phyloP scores from a whole-genome alignment of 2,888 invertebrate species.

The Catonia carolina region DNA sequence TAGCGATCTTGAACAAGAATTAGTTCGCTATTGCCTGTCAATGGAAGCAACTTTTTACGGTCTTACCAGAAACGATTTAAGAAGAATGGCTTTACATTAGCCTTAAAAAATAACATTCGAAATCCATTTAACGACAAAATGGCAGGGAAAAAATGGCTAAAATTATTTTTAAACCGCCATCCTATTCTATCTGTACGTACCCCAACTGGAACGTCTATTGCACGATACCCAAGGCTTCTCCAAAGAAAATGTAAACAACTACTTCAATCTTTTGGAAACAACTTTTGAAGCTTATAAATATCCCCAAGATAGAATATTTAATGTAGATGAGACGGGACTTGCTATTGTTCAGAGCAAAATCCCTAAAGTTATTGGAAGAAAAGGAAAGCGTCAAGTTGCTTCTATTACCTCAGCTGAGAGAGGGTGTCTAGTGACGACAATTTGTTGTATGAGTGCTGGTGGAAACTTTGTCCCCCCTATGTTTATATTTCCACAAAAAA shows the following conservation, averaged over 20 bases:
- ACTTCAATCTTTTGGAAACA: slow-evolving; percentile 22
- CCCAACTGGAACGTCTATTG: slow-evolving; percentile 23
- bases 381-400: slow-evolving; percentile 39
- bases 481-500: slow-evolving; percentile 38
- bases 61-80: slow-evolving; percentile 23
- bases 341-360: no score
- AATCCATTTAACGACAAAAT: slow-evolving; percentile 25
- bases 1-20: slow-evolving; percentile 22
- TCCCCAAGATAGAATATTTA: slow-evolving; percentile 32
- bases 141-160: slow-evolving; percentile 26
- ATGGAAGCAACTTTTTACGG: slow-evolving; percentile 25
- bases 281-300: slow-evolving; percentile 31
- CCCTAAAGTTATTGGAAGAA: slow-evolving; percentile 35
- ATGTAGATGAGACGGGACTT: slow-evolving; percentile 40
- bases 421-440: slow-evolving; percentile 36
- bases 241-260: slow-evolving; percentile 2
- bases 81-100: slow-evolving; percentile 26
- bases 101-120: slow-evolving; percentile 25
- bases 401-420: slow-evolving; percentile 38
- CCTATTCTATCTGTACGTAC: slow-evolving; percentile 19
- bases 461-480: slow-evolving; percentile 39
- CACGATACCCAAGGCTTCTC: slow-evolving; percentile 17
- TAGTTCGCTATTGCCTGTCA: no score
- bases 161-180: slow-evolving; percentile 25
- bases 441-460: slow-evolving; percentile 37